Conservation (phyloP, 2,797 vertebrate genomes). For the Macrochelys suwanniensis region DNA sequence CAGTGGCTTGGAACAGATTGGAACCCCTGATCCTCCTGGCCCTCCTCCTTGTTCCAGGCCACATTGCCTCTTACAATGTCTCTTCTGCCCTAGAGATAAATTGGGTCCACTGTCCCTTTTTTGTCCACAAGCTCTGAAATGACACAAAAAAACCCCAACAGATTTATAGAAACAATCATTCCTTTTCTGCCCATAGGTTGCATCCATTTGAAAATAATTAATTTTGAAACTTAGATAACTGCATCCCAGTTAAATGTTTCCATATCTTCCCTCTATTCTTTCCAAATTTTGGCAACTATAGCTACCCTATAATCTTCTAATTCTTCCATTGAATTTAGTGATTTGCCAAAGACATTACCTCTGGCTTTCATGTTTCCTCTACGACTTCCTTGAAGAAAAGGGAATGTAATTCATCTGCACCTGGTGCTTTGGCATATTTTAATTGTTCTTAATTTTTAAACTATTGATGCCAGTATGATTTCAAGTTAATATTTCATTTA, state of each 20-base stretch:
- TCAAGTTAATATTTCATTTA: conserved; percentile 65
- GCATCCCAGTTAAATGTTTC: conserved; percentile 13
- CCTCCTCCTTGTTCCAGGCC: background rate
- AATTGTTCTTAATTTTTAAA: conserved; percentile 74
- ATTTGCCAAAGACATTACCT: conserved; percentile 39
- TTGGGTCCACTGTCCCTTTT: conserved; percentile 8
- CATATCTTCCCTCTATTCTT: background rate
- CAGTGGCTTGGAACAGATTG: conserved; percentile 77
- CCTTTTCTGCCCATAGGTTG: background rate
- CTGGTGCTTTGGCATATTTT: conserved; percentile 56
- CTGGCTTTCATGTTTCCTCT: conserved; percentile 49
- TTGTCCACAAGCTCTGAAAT: background rate
- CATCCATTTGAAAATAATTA: background rate
- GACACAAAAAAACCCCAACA: background rate
- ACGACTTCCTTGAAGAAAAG: conserved; percentile 58
- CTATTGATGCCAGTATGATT: conserved; percentile 55
- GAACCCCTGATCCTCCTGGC: conserved; percentile 34
- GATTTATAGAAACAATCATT: background rate
- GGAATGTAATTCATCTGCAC: conserved; percentile 64
- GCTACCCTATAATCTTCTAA: background rate
- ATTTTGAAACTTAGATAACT: background rate
- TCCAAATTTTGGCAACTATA: background rate
- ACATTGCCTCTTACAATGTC: conserved; percentile 1
- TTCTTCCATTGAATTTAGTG: conserved; percentile 43
- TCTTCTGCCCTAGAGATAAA: conserved; percentile 47